Evolutionary conservation across 2,797 vertebrate genomes (phyloP), one percentile per base, ranked within the genome.

Genomic region (Micromesistius poutassou): DNA sequence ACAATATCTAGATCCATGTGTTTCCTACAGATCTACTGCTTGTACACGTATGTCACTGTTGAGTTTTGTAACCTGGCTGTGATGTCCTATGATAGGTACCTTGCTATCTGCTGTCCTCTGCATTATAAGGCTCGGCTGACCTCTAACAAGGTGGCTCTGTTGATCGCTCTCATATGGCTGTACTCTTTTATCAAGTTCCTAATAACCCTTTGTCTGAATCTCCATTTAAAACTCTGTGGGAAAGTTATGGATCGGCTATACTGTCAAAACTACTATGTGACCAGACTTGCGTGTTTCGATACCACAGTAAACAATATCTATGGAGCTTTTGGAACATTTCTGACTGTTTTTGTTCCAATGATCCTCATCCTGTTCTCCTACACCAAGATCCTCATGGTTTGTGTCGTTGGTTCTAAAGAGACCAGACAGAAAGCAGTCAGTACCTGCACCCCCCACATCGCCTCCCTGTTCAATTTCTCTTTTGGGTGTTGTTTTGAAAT

Each of bases 41-140:
- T 91, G 0, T 89, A 87, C 1, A 80, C 90, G 0, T 93, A 91
- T 42, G 90, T 0, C 12, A 8, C 22, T 25, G 42, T 28, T 0
- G 85, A 93, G 73, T 87, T 91, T 66, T 77, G 55, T 4, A 91
- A 71, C 8, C 76, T 93, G 40, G 85, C 89, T 16, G 0, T 89
- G 2, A 92, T 92, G 89, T 84, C 88, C 0, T 91, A 88, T 25
- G 90, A 91, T 78, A 72, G 90, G 12, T 90, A 85, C 16, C 71
- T 87, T 0, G 84, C 89, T 0, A 88, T 91, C 42, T 87, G 86
- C 30, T 78, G 5, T 30, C 89, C 89, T 25, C 78, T 90, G 1
- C 76, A 81, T 3, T 88, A 89, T 22, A 73, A 71, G 50, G 42
- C 62, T 8, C 82, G 38, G 2, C 84, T 82, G 82, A 78, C 76